Base-by-base conservation (phyloP, 64 coral and sea anemone species). In the Montipora sp. region DNA sequence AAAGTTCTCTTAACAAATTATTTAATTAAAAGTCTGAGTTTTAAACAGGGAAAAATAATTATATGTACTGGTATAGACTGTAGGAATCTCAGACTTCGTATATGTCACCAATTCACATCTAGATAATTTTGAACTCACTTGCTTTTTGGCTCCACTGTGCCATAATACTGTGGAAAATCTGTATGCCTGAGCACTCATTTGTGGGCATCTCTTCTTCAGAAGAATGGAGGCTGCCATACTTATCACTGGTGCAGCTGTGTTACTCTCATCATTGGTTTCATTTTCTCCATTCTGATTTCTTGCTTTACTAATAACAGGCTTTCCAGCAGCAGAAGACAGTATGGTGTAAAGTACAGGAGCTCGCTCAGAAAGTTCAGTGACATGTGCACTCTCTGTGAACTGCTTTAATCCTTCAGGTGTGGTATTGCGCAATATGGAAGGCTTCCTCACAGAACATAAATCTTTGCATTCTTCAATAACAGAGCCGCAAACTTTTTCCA, bases 131-230 rank as follows among this genome's bases (percentile, higher is more conserved):
- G 27, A 55, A 55, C 51, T 55, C 5, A 87, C 83, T 65, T 87
- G 83, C 18, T 87, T 72, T 18, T 87, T 87, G 70, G 83, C 83
- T n/a, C 83, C 65, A 87, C 83, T 87, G 4, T 72, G 8, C 83
- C 83, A 87, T 51, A 87, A 16, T 10, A 87, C 83, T 72, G 65
- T 87, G 12, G 61, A 68, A 47, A 87, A 6, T 20, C 83, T 87
- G 65, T 87, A 87, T 3, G 65, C 83, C 10, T 71, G 83, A 18
- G 83, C 83, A 67, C 61, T 71, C 83, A 87, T 87, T 21, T 87
- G 60, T 8, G 70, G 43, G 83, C 83, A 87, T 47, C 65, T 87
- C 21, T 47, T 8, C 70, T 73, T 87, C 14, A 87, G 36, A 22
- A 87, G 83, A 15, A 87, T 72, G 36, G 83, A 70, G 43, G 59